Conservation (phyloP, 2,797 vertebrate genomes). For the Falco biarmicus region DNA sequence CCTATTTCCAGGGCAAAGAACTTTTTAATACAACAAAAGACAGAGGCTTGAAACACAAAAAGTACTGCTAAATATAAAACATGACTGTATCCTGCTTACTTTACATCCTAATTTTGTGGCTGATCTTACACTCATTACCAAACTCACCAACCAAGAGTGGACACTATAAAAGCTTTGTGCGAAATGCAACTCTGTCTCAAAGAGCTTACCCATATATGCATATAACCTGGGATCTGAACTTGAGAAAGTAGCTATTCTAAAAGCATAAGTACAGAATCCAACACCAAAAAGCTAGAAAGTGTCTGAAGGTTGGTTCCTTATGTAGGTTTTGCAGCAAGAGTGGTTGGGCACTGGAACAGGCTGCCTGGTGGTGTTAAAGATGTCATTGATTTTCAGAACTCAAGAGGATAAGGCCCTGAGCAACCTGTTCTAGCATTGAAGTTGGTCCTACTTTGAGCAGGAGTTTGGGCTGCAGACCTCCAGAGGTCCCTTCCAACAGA, state of each 20-base stretch:
- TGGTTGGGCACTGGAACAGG: not conserved
- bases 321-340: not conserved
- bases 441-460: not conserved
- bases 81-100: not conserved
- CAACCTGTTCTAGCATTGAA: fast-evolving
- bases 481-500: not conserved
- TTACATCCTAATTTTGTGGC: not conserved
- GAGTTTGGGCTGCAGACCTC: not conserved
- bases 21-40: not conserved
- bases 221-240: not conserved
- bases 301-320: not conserved
- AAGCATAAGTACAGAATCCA: not conserved
- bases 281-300: not conserved
- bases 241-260: not conserved
- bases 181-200: not conserved
- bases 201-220: not conserved
- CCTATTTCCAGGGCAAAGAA: not conserved
- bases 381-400: not conserved
- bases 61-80: not conserved
- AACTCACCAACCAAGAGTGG: not conserved
- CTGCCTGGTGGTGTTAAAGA: not conserved
- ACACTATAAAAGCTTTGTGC: not conserved
- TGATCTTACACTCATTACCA: not conserved
- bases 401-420: not conserved
- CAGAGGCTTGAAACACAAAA: not conserved